Evolutionary conservation across 2,797 vertebrate species (phyloP).

Genomic region (Neomorphus geoffroyi): DNA sequence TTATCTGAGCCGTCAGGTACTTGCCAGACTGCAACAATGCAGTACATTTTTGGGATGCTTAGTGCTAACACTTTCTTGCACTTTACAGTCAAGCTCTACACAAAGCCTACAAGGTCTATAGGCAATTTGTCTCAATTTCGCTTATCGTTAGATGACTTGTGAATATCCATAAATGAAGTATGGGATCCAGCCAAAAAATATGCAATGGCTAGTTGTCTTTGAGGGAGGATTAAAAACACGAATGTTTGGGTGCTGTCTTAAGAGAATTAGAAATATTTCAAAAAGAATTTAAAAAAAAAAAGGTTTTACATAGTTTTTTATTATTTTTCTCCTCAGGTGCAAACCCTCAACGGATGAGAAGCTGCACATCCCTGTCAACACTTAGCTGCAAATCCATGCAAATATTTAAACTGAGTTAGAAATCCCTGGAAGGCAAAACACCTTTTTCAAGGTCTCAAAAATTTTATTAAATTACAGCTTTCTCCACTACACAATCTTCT

Average conservation of each 20-base stretch:
- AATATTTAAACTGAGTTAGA: slow-evolving; percentile 24
- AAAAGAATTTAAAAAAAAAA: rapidly evolving
- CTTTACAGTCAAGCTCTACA: background rate
- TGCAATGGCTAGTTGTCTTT: background rate
- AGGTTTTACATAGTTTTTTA: background rate
- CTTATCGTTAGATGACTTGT: background rate
- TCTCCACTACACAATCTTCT: slow-evolving; percentile 2
- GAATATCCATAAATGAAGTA: background rate
- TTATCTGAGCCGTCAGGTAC: background rate
- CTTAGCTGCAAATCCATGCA: background rate
- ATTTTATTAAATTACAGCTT: slow-evolving; percentile 29
- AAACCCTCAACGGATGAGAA: background rate
- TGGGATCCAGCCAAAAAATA: slow-evolving; percentile 2
- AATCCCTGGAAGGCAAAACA: slow-evolving; percentile 23
- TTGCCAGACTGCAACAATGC: background rate
- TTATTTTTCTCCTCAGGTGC: background rate
- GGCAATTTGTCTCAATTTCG: background rate
- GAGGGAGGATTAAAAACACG: slow-evolving; percentile 13
- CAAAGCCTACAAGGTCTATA: background rate
- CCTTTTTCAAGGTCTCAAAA: background rate
- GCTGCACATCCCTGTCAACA: background rate
- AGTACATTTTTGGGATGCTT: background rate
- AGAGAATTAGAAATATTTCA: background rate
- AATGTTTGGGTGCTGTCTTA: background rate
- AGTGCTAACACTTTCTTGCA: background rate